Percentiles rank a stretch among this genome's conserved stretches.
phyloP scores from a whole-genome alignment of 2,888 invertebrate genomes.

The Polyploca ridens region DNA sequence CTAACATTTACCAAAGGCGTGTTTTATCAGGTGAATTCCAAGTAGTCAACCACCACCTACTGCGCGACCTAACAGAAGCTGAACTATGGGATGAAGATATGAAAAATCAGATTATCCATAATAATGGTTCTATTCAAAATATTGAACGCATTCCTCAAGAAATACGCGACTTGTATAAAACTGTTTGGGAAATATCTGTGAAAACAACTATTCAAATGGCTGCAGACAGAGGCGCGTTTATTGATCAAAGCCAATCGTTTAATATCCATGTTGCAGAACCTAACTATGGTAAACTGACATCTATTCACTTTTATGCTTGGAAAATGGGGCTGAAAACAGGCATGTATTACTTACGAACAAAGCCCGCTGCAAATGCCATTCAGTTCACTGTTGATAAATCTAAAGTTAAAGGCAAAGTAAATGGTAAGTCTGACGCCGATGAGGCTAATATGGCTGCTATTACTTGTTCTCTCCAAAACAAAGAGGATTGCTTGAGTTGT shows the following conservation, averaged over 20 bases:
- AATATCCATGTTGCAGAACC: slow-evolving; percentile 99
- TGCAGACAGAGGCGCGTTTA: slow-evolving; percentile 98
- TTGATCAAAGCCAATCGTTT: slow-evolving; percentile 99
- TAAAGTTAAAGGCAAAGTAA: slow-evolving; percentile 54
- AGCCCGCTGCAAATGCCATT: slow-evolving; percentile 97
- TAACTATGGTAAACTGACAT: slow-evolving; percentile 96
- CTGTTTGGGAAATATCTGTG: slow-evolving; percentile 98
- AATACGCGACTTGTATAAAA: slow-evolving; percentile 95
- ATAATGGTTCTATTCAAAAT: slow-evolving; percentile 96
- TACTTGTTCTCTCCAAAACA: slow-evolving; percentile 94
- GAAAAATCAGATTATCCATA: slow-evolving; percentile 96
- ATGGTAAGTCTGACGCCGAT: slow-evolving; percentile 61
- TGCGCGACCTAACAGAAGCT: slow-evolving; percentile 95
- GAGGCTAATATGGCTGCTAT: slow-evolving; percentile 89
- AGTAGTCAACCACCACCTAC: slow-evolving; percentile 97
- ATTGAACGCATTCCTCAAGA: slow-evolving; percentile 93
- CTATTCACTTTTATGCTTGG: slow-evolving; percentile 99
- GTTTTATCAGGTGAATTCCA: slow-evolving; percentile 98
- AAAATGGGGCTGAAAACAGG: slow-evolving; percentile 98
- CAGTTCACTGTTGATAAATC: slow-evolving; percentile 98
- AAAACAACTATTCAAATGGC: slow-evolving; percentile 98
- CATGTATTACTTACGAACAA: slow-evolving; percentile 99
- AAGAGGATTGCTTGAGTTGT: slow-evolving; percentile 94
- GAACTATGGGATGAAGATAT: slow-evolving; percentile 97
- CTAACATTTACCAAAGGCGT: slow-evolving; percentile 97